Evolutionary conservation across 2,888 invertebrate genomes (phyloP).

Genomic region (Tigriopus californicus): DNA sequence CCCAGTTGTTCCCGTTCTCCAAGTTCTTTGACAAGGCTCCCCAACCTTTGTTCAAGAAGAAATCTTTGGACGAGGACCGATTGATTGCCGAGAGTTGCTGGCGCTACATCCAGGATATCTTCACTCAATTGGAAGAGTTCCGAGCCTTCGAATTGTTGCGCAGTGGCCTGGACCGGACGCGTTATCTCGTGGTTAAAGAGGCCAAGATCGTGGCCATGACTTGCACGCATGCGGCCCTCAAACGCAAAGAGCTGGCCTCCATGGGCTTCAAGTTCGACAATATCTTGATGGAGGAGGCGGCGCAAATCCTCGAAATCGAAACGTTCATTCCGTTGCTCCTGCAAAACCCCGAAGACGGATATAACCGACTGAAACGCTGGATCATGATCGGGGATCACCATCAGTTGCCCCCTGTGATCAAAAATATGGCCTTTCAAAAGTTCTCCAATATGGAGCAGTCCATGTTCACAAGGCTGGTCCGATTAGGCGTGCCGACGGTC

Average conservation of each 20-base stretch:
- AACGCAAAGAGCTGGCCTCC: slow-evolving; percentile 84
- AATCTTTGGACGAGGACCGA: slow-evolving; percentile 57
- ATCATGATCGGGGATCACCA: slow-evolving; percentile 99
- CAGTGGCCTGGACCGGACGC: slow-evolving; percentile 84
- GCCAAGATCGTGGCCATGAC: slow-evolving; percentile 99
- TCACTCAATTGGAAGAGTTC: slow-evolving; percentile 92
- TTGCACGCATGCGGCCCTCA: slow-evolving; percentile 95
- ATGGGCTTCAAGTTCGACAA: slow-evolving; percentile 95
- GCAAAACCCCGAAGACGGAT: slow-evolving; percentile 95
- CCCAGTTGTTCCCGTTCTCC: slow-evolving; percentile 61
- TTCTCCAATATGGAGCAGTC: slow-evolving; percentile 99
- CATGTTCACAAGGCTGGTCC: slow-evolving; percentile 83
- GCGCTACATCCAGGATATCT: slow-evolving; percentile 80
- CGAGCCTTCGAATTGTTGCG: slow-evolving; percentile 89
- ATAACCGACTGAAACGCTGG: slow-evolving; percentile 87
- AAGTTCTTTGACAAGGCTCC: slow-evolving; percentile 84
- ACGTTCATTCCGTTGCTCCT: slow-evolving; percentile 94
- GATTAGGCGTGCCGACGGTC: slow-evolving; percentile 89
- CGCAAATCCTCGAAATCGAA: slow-evolving; percentile 97
- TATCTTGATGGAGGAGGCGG: slow-evolving; percentile 97
- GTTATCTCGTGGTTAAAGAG: slow-evolving; percentile 90
- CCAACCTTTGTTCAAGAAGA: slow-evolving; percentile 69
- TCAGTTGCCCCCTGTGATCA: slow-evolving; percentile 95
- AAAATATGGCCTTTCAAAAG: slow-evolving; percentile 99
- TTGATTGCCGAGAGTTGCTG: slow-evolving; percentile 77